phyloP scores from a whole-genome alignment of 1,140 invertebrate genomes.

The Zophobas atratus region DNA sequence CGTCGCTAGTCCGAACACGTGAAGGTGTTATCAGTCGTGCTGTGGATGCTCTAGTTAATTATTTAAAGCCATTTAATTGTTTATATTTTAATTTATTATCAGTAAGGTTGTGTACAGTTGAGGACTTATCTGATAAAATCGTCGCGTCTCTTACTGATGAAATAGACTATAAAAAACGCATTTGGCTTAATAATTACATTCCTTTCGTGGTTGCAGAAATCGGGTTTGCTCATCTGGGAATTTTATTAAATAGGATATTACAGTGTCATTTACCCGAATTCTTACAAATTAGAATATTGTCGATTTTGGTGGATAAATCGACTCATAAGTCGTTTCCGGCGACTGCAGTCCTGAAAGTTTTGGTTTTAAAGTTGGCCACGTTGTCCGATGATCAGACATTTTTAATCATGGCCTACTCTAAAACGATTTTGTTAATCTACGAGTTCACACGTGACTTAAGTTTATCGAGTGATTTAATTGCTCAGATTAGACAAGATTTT shows the following conservation, averaged over 20 bases:
- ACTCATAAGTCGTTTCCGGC: slow-evolving; percentile 27
- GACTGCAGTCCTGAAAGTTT: slow-evolving; percentile 25
- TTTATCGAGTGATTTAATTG: slow-evolving; percentile 20
- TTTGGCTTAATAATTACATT: slow-evolving; percentile 57
- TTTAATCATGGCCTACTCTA: slow-evolving; percentile 54
- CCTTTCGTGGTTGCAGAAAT: slow-evolving; percentile 44
- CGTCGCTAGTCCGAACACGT: slow-evolving; percentile 11
- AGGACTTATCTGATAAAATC: neutral
- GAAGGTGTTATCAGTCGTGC: neutral
- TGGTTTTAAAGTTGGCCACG: slow-evolving; percentile 39
- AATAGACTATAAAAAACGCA: slow-evolving; percentile 34
- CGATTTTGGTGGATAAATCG: slow-evolving; percentile 48
- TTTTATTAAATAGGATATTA: slow-evolving; percentile 40
- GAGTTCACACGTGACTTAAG: neutral
- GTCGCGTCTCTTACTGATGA: neutral
- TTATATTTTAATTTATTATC: slow-evolving; percentile 47
- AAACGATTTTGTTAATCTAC: slow-evolving; percentile 50
- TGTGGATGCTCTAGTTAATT: neutral
- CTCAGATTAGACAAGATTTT: slow-evolving; percentile 25
- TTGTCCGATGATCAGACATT: slow-evolving; percentile 39
- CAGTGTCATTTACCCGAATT: slow-evolving; percentile 38
- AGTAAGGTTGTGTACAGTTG: slow-evolving; percentile 2
- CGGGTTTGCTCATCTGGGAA: neutral
- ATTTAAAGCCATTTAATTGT: slow-evolving; percentile 20
- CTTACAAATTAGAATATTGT: slow-evolving; percentile 54